Evolutionary conservation across 2,113 vertebrate genomes (phyloP).

Genomic region (Nothocercus julius): DNA sequence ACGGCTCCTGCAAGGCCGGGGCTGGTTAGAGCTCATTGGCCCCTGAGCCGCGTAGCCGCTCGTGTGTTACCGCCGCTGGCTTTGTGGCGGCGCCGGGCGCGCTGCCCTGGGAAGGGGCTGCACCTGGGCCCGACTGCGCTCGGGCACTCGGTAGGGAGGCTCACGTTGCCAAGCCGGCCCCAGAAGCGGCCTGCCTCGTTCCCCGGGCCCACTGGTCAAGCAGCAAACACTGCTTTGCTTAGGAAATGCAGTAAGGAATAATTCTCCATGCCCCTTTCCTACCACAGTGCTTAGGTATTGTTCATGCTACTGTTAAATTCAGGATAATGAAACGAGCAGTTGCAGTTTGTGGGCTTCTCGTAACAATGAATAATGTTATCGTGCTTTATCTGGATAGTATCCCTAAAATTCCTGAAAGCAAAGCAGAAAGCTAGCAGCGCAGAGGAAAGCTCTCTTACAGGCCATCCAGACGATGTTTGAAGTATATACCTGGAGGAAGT

Average conservation of each 20-base stretch:
- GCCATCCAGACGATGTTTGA: neutral
- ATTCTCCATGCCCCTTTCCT: neutral
- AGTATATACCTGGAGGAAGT: neutral
- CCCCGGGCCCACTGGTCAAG: neutral
- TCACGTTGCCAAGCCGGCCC: neutral
- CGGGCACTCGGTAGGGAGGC: too few species aligned
- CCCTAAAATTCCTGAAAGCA: neutral
- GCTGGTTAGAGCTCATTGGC: neutral
- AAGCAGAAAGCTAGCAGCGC: neutral
- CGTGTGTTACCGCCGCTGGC: neutral
- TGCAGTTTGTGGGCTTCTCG: neutral
- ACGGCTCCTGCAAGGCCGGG: neutral
- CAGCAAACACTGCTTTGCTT: neutral
- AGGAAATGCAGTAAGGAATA: neutral
- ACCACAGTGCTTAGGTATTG: neutral
- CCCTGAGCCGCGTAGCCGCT: neutral
- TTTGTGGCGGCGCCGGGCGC: neutral
- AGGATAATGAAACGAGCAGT: neutral
- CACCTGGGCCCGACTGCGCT: too few species aligned
- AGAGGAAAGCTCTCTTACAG: neutral
- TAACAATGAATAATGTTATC: neutral
- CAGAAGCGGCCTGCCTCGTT: neutral
- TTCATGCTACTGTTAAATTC: neutral
- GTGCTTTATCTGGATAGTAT: neutral
- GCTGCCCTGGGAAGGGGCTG: too few species aligned